Evolutionary conservation across 2,113 vertebrate species (phyloP).

Genomic region (Osmerus eperlanus): DNA sequence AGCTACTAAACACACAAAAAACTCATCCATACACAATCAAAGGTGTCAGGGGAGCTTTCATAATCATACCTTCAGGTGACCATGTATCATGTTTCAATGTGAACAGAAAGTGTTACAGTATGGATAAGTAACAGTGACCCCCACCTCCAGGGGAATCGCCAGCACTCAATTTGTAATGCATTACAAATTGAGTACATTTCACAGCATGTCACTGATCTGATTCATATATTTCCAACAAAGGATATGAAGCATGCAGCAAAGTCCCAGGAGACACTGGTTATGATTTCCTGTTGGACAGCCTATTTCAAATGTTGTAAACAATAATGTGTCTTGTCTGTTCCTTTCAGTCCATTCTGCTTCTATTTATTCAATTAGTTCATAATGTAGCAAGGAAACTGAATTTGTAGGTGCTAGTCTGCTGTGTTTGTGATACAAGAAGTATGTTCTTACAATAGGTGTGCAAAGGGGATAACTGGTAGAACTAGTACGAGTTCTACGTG

Average conservation of each 20-base stretch:
- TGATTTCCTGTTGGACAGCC: conserved; percentile 6
- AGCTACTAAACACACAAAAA: too few species aligned
- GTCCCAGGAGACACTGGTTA: conserved; percentile 41
- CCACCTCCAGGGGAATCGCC: conserved; percentile 52
- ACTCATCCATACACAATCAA: conserved; percentile 42
- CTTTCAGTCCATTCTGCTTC: not conserved
- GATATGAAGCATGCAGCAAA: conserved; percentile 49
- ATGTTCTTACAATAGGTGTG: too few species aligned
- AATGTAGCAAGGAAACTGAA: not conserved
- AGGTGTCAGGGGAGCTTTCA: conserved; percentile 51
- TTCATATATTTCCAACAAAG: conserved; percentile 57
- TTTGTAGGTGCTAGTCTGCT: too few species aligned
- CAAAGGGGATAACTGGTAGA: too few species aligned
- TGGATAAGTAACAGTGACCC: conserved; percentile 18
- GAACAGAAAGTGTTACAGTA: conserved; percentile 27
- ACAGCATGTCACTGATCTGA: conserved; percentile 56
- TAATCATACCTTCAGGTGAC: conserved; percentile 37
- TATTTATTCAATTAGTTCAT: not conserved
- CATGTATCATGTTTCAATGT: too few species aligned
- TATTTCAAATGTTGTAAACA: too few species aligned
- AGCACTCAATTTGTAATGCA: conserved; percentile 6
- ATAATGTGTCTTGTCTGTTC: too few species aligned
- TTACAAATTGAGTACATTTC: conserved; percentile 25
- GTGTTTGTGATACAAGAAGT: too few species aligned
- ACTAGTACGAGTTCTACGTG: too few species aligned